These are phyloP conservation scores for Bucorvus abyssinicus DNA, from an alignment of 2,797 vertebrate species.

Conservation along the genomic window DNA sequence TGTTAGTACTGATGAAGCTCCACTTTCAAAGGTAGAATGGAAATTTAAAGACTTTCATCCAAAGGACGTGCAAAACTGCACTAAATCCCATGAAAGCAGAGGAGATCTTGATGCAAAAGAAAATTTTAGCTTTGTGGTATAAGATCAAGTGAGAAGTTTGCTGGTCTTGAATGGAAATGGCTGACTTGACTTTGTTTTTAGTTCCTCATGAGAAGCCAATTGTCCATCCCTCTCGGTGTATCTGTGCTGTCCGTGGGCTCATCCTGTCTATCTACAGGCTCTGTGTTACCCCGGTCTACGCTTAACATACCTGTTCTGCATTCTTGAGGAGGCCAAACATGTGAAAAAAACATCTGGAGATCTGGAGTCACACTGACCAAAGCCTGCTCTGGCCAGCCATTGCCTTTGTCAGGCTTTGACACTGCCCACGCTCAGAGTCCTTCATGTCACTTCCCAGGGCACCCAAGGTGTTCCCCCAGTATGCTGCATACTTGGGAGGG, in stretches of 20 bases:
- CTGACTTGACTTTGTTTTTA: background rate
- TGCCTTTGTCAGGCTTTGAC: background rate
- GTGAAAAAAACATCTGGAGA: background rate
- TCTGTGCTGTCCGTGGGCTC: accelerated
- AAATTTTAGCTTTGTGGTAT: background rate
- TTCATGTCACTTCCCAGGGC: background rate
- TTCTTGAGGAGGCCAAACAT: background rate
- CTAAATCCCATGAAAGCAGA: background rate
- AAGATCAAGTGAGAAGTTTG: background rate
- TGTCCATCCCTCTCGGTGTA: background rate
- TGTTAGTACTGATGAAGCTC: background rate
- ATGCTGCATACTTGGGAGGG: background rate
- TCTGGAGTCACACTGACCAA: background rate
- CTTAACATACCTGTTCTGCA: accelerated
- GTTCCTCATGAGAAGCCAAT: background rate
- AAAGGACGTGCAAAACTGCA: background rate
- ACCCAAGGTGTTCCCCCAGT: too few relatives aligned
- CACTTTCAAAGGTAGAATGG: background rate
- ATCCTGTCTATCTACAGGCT: background rate
- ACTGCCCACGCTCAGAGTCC: background rate
- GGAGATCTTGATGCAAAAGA: background rate
- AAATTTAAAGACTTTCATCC: background rate
- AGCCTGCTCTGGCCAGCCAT: background rate
- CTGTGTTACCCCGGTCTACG: background rate
- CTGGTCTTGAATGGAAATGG: background rate